phyloP scores from a whole-genome alignment of 92 coral and sea anemone genomes.

The Muricea muricata region DNA sequence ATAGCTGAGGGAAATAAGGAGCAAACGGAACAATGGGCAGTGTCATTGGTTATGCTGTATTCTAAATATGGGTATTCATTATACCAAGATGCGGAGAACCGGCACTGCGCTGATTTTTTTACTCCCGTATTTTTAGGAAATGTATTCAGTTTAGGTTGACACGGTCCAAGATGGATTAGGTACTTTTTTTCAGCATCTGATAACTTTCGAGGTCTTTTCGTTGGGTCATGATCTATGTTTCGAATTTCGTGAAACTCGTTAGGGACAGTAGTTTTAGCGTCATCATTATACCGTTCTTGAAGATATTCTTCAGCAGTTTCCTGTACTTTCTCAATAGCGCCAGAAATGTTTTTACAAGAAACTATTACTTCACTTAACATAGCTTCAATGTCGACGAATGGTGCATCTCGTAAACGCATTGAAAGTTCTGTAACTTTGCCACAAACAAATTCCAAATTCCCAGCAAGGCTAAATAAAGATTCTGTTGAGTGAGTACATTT shows the following conservation, averaged over 20 bases:
- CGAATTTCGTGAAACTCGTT: too few relatives aligned
- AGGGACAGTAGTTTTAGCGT: too few relatives aligned
- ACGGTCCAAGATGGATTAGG: neutral
- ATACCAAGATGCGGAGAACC: neutral
- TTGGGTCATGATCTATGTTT: too few relatives aligned
- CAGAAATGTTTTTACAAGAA: conserved; percentile 3
- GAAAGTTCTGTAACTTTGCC: conserved; percentile 9
- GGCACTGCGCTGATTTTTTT: neutral
- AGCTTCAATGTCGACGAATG: neutral
- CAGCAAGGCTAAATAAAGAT: conserved; percentile 12
- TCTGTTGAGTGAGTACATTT: conserved; percentile 21
- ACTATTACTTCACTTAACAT: conserved; percentile 8
- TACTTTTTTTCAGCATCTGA: neutral
- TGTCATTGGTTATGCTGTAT: neutral
- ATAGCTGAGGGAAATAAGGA: neutral
- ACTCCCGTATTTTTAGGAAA: neutral
- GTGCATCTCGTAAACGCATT: neutral
- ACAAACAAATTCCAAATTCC: neutral
- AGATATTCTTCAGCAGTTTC: conserved; percentile 20
- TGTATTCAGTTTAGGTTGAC: neutral
- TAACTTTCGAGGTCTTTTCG: neutral
- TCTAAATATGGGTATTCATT: too few relatives aligned
- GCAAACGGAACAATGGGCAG: conserved; percentile 24
- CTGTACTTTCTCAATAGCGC: neutral
- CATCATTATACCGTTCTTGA: neutral